Evolutionary conservation across 2,113 vertebrate species (phyloP).

Genomic region (Alces alces): DNA sequence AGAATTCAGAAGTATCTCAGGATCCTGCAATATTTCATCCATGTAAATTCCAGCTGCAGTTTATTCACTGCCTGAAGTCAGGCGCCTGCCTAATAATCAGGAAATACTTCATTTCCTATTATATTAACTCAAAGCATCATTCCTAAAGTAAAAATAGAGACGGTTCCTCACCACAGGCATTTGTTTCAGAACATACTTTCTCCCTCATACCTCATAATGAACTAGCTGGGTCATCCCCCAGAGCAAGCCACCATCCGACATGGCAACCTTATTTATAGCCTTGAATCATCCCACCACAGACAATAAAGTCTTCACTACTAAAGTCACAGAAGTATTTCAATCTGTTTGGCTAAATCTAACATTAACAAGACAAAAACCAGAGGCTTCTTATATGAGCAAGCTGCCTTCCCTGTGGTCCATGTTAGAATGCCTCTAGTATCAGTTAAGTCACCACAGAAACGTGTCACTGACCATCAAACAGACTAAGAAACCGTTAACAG

Average conservation of each 20-base stretch:
- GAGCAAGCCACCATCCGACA: not conserved
- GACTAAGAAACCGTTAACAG: not conserved
- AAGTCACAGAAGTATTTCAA: not conserved
- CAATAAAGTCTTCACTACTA: not conserved
- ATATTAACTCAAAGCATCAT: constrained; percentile 23
- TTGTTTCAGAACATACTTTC: constrained; percentile 15
- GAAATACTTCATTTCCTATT: constrained; percentile 18
- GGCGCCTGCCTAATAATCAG: not conserved
- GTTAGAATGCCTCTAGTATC: not conserved
- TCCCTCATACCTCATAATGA: not conserved
- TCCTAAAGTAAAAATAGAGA: not conserved
- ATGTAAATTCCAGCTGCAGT: constrained; percentile 21
- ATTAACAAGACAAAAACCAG: not conserved
- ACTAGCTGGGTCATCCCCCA: not conserved
- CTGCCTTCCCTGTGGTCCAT: not conserved
- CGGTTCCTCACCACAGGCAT: not conserved
- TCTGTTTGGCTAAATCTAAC: not conserved
- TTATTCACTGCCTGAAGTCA: not conserved
- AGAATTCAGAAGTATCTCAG: constrained; percentile 30
- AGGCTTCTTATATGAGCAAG: not conserved
- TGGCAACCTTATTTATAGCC: not conserved
- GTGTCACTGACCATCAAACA: not conserved
- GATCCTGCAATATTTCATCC: not conserved
- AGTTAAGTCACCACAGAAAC: not conserved
- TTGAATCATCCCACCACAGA: not conserved